phyloP scores from a whole-genome alignment of 2,113 vertebrate genomes.

The Plecturocebus donacophilus region DNA sequence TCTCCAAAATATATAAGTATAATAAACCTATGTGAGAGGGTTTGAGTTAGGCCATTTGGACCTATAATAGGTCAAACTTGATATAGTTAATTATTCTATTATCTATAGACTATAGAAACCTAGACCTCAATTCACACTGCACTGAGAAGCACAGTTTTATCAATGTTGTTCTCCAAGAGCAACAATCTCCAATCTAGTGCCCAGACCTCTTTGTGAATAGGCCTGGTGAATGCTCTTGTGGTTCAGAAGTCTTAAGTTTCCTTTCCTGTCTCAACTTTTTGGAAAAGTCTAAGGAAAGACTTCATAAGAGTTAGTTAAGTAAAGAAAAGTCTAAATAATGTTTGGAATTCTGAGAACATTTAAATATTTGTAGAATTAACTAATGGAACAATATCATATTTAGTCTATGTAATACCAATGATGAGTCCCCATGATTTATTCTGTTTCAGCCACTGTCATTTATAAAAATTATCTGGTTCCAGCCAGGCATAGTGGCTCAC shows the following conservation, averaged over 20 bases:
- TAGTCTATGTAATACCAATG: background rate
- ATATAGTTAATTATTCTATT: background rate
- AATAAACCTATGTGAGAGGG: background rate
- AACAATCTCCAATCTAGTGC: background rate
- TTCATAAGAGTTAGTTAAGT: background rate
- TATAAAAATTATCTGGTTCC: background rate
- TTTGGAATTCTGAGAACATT: background rate
- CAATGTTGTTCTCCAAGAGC: background rate
- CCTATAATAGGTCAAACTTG: background rate
- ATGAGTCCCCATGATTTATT: background rate
- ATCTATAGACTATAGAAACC: background rate
- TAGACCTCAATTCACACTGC: background rate
- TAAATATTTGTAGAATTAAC: constrained; percentile 41
- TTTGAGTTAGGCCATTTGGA: background rate
- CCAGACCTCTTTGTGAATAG: background rate
- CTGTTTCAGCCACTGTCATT: background rate
- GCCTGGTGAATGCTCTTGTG: background rate
- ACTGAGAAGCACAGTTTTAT: background rate
- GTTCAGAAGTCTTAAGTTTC: background rate
- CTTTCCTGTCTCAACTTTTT: constrained; percentile 1
- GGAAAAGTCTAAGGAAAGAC: constrained; percentile 16
- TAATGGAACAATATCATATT: background rate
- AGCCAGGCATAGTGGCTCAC: no score
- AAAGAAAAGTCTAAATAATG: constrained; percentile 36
- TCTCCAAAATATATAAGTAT: background rate